Conservation (phyloP, 2,113 vertebrate species). For the Sander lucioperca region DNA sequence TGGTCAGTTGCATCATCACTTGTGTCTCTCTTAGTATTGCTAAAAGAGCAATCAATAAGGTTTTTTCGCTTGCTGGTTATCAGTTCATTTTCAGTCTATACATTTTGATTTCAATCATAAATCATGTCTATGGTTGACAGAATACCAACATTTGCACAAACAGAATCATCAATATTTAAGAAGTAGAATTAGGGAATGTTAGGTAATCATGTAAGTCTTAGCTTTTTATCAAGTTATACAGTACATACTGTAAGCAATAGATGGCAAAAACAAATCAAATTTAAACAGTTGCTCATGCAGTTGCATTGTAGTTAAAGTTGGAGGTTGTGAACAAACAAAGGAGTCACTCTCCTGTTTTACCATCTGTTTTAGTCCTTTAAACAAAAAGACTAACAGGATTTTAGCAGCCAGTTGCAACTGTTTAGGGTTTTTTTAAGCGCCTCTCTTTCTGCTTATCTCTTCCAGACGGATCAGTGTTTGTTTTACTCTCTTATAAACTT, state of each 20-base stretch:
- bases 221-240: background rate
- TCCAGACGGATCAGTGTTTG: background rate
- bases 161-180: background rate
- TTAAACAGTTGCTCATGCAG: background rate
- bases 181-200: background rate
- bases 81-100: background rate
- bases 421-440: constrained; percentile 23
- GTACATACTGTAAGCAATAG: background rate
- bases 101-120: background rate
- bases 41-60: background rate
- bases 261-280: background rate
- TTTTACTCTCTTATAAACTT: background rate
- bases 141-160: background rate
- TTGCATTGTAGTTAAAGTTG: background rate
- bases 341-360: background rate
- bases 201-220: background rate
- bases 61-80: background rate
- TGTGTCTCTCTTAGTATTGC: background rate
- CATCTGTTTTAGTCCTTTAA: constrained; percentile 39
- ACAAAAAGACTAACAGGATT: background rate
- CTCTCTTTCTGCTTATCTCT: constrained; percentile 28
- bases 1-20: background rate
- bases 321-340: constrained; percentile 29
- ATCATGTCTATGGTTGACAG: background rate
- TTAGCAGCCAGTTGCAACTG: background rate